Evolutionary conservation across 2,797 vertebrate genomes (phyloP).

Genomic region (Mareca strepera): DNA sequence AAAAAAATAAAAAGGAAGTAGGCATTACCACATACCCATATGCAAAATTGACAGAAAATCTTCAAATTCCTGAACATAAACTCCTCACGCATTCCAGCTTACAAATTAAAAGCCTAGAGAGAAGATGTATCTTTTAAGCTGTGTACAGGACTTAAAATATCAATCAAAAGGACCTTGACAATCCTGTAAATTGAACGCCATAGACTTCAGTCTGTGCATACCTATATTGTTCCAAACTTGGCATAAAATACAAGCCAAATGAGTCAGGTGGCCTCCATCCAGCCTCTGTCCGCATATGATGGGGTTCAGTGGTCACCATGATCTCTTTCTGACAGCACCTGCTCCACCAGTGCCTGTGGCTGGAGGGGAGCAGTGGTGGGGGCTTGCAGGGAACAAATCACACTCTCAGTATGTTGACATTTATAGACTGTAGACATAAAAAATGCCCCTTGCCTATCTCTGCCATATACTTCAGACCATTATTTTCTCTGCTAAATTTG

Average conservation of each 20-base stretch:
- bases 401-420: background rate
- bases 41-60: conserved; percentile 3
- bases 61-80: background rate
- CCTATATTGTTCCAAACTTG: background rate
- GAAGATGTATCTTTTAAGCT: background rate
- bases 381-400: background rate
- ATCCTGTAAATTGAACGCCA: background rate
- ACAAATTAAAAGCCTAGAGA: background rate
- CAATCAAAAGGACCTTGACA: background rate
- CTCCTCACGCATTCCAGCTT: background rate
- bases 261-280: background rate
- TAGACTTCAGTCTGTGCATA: background rate
- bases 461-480: background rate
- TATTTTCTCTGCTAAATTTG: background rate
- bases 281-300: background rate
- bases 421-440: background rate
- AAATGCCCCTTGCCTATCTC: background rate
- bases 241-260: background rate
- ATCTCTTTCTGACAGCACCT: background rate
- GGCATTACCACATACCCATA: background rate
- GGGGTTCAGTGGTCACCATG: background rate
- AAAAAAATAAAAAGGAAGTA: background rate
- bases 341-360: fast-evolving
- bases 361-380: background rate
- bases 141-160: background rate